phyloP scores from a whole-genome alignment of 92 coral and sea anemone genomes.

The Siderastrea radians region DNA sequence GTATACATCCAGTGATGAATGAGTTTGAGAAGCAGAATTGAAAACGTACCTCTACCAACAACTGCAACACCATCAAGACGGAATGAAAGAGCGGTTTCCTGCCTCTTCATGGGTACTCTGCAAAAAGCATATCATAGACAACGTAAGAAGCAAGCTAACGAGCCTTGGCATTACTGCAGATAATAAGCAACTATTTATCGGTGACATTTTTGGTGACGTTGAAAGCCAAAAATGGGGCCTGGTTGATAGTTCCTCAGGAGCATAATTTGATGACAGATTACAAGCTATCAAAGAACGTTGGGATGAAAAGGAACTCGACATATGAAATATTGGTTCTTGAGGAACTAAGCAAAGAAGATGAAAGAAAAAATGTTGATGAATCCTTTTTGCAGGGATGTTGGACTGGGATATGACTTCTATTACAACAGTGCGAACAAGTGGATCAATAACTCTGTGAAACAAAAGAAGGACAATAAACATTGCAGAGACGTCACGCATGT shows the following conservation, averaged over 20 bases:
- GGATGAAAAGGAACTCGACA: constrained; percentile 23
- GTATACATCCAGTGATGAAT: too few relatives aligned
- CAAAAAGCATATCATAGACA: constrained; percentile 16
- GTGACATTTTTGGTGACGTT: constrained; percentile 21
- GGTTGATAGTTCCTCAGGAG: constrained; percentile 1
- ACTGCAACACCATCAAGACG: background rate
- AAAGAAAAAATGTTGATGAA: constrained; percentile 11
- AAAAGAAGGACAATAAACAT: constrained; percentile 13
- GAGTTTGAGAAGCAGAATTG: too few relatives aligned
- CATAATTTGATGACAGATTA: constrained; percentile 1
- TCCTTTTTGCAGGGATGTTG: constrained; percentile 18
- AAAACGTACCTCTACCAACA: too few relatives aligned
- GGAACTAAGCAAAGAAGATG: constrained; percentile 7
- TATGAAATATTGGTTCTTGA: constrained; percentile 29
- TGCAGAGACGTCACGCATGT: background rate
- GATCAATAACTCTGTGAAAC: constrained; percentile 24
- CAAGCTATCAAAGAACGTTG: constrained; percentile 4
- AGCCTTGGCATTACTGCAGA: constrained; percentile 22
- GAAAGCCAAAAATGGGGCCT: constrained; percentile 2
- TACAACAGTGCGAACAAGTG: constrained; percentile 26
- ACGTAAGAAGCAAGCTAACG: constrained; percentile 6
- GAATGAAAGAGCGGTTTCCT: constrained; percentile 16
- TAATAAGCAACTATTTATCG: constrained; percentile 6
- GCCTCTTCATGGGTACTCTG: constrained; percentile 22
- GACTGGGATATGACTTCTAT: constrained; percentile 30